Conservation (phyloP, 1,140 invertebrate species). For the Eueides isabella region DNA sequence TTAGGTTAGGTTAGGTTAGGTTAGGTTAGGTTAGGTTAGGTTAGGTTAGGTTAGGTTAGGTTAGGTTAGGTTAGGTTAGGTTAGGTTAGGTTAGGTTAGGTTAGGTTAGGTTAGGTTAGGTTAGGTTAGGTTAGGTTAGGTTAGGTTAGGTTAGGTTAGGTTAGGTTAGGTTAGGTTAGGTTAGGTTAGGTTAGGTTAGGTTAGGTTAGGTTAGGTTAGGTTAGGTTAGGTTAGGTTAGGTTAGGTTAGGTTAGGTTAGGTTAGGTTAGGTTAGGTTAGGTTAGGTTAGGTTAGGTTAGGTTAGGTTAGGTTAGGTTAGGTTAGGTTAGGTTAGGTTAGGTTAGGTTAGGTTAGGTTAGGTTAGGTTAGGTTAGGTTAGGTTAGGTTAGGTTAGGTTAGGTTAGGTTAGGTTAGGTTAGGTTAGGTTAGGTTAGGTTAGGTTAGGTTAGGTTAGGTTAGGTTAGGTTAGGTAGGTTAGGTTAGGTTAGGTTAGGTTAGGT, state of each 20-base stretch:
- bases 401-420: conserved; percentile 19
- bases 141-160: too few relatives aligned
- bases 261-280: conserved; percentile 1
- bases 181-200: background rate
- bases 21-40: too few relatives aligned
- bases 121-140: too few relatives aligned
- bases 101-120: too few relatives aligned
- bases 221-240: background rate
- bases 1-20: too few relatives aligned
- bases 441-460: background rate
- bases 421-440: too few relatives aligned
- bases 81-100: too few relatives aligned
- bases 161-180: background rate
- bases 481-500: background rate
- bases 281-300: background rate
- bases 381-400: conserved; percentile 8
- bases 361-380: conserved; percentile 16
- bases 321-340: conserved; percentile 20
- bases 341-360: background rate
- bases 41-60: too few relatives aligned
- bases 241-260: conserved; percentile 1
- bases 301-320: conserved; percentile 9
- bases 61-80: too few relatives aligned
- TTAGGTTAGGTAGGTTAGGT: too few relatives aligned
- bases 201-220: background rate